These are phyloP conservation scores for Leucania comma DNA, from an alignment of 2,888 invertebrate species.

Conservation along the genomic window DNA sequence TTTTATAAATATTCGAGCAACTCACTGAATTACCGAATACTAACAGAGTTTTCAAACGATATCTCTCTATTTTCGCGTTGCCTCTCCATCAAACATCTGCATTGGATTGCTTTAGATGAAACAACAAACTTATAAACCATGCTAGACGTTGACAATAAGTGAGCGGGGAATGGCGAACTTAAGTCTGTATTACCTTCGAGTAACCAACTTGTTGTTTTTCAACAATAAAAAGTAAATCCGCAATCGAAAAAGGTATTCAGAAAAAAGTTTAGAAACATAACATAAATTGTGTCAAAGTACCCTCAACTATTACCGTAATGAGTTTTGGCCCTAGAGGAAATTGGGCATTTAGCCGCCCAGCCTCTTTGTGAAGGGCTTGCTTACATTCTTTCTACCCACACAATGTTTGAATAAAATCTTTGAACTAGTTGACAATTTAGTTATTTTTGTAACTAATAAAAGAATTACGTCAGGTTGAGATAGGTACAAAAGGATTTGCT, in stretches of 20 bases:
- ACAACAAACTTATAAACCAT: no score
- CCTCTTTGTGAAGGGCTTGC: constrained; percentile 25
- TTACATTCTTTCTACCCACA: constrained; percentile 28
- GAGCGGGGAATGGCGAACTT: no score
- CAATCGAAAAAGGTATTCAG: constrained; percentile 33
- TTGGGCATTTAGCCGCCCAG: constrained; percentile 42
- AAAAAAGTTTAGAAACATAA: constrained; percentile 30
- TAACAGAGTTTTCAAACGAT: no score
- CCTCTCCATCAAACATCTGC: no score
- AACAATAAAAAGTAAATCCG: constrained; percentile 25
- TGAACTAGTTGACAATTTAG: constrained; percentile 25
- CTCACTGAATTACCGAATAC: no score
- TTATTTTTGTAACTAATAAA: constrained; percentile 20
- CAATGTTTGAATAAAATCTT: constrained; percentile 39
- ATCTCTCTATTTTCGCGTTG: no score
- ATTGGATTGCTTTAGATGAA: no score
- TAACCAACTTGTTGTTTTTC: neutral
- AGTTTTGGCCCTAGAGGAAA: constrained; percentile 52
- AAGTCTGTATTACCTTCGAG: neutral
- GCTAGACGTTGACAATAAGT: no score
- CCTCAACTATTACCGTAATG: constrained; percentile 37
- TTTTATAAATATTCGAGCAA: no score
- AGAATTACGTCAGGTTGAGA: neutral
- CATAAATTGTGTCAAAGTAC: constrained; percentile 41
- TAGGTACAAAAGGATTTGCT: neutral